These are phyloP conservation scores for Chaetodon auriga DNA, from an alignment of 2,113 vertebrate species.

Conservation along the genomic window DNA sequence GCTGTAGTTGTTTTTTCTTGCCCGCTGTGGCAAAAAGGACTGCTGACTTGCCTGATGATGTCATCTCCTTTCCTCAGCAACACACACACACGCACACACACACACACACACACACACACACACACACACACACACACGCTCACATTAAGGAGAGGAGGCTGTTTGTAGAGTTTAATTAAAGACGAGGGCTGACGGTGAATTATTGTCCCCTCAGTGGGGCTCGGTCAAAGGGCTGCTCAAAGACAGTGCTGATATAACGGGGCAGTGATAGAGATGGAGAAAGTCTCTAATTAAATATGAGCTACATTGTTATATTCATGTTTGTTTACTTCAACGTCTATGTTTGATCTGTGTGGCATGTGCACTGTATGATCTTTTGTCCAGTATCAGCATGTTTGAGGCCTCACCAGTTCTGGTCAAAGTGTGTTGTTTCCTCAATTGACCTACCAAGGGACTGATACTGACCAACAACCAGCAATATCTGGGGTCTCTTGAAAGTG, in stretches of 20 bases:
- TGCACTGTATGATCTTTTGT: background rate
- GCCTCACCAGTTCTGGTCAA: background rate
- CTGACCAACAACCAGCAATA: no score
- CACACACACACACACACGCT: slow-evolving; percentile 14
- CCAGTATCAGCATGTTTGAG: background rate
- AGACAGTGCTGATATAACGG: background rate
- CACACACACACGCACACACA: slow-evolving; percentile 17
- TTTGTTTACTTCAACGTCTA: background rate
- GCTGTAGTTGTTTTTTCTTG: slow-evolving; percentile 10
- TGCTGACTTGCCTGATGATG: slow-evolving; percentile 51
- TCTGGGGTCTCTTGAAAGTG: background rate
- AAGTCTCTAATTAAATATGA: background rate
- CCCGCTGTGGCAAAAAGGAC: slow-evolving; percentile 37
- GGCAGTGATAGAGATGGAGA: background rate
- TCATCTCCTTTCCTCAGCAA: slow-evolving; percentile 31
- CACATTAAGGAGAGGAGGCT: slow-evolving; percentile 30
- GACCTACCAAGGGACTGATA: no score
- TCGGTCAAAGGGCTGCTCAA: slow-evolving; percentile 14
- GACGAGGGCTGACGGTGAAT: slow-evolving; percentile 36
- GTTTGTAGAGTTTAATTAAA: slow-evolving; percentile 60
- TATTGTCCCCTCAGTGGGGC: slow-evolving; percentile 17
- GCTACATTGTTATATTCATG: background rate
- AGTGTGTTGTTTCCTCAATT: background rate
- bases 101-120: background rate
- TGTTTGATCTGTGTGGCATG: background rate